A percentile compares a stretch with the other conserved stretches of the same genome.
These are phyloP conservation scores for Strigamia transsilvanica DNA, from an alignment of 2,888 invertebrate species.

Conservation along the genomic window DNA sequence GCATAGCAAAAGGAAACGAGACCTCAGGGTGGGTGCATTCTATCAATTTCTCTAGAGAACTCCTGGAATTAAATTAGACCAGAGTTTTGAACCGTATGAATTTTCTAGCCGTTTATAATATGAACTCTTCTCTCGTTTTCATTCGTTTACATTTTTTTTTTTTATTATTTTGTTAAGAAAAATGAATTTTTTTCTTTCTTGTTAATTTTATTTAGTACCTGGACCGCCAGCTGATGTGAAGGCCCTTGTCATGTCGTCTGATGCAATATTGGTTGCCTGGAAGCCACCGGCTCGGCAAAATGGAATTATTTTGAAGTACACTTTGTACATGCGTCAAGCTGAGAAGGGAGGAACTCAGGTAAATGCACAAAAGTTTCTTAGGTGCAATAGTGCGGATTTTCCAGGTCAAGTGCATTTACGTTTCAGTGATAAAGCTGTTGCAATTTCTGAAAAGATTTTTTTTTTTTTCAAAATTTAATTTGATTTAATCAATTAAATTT, in stretches of 20 bases:
- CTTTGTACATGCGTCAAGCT: conserved; percentile 76
- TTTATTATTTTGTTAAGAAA: background rate
- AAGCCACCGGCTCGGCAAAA: conserved; percentile 90
- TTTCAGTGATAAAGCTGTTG: background rate
- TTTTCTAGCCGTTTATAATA: background rate
- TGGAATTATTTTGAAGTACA: conserved; percentile 91
- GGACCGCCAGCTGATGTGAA: conserved; percentile 93
- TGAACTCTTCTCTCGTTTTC: background rate
- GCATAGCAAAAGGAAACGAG: background rate
- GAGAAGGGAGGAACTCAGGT: conserved; percentile 59
- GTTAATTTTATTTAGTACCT: conserved; percentile 74
- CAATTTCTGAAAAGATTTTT: too few species aligned
- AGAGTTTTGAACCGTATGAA: conserved; percentile 2
- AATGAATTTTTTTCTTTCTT: background rate
- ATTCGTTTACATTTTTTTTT: background rate
- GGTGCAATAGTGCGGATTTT: background rate
- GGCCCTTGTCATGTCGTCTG: conserved; percentile 88
- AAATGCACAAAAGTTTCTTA: background rate
- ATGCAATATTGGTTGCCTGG: conserved; percentile 93
- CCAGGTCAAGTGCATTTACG: background rate
- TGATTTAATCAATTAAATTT: too few species aligned
- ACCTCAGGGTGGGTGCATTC: background rate
- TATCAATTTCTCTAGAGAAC: conserved; percentile 11
- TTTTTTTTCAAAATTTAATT: too few species aligned
- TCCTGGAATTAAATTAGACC: conserved; percentile 14